A percentile compares a stretch with the other conserved stretches of the same genome.
These are phyloP conservation scores for Xestoiulus laeticollis DNA, from an alignment of 2,888 invertebrate species.

Conservation along the genomic window DNA sequence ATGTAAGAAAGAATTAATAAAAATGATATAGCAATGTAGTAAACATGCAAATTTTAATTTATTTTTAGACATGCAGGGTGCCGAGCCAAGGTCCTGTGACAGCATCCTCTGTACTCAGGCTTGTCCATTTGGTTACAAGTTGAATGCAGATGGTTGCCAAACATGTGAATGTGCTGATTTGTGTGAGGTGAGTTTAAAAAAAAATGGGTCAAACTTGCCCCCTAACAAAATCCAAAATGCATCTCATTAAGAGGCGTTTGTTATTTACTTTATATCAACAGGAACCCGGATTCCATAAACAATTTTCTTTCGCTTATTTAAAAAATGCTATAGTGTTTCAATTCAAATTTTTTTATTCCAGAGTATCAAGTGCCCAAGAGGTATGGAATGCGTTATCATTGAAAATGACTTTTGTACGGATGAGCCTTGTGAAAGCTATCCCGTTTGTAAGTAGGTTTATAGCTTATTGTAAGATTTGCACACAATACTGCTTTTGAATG, in stretches of 20 bases:
- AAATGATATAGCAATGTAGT: too few species aligned
- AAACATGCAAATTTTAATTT: not conserved
- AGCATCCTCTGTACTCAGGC: constrained; percentile 80
- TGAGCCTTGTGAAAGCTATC: constrained; percentile 75
- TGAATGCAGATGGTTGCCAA: constrained; percentile 76
- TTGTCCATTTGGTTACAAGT: constrained; percentile 85
- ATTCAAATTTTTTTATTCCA: constrained; percentile 46
- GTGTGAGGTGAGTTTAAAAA: constrained; percentile 69
- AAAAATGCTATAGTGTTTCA: not conserved
- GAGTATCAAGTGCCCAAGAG: constrained; percentile 69
- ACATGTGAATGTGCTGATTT: constrained; percentile 88
- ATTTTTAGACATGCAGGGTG: constrained; percentile 8
- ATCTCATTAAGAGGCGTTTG: not conserved
- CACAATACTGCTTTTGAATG: not conserved
- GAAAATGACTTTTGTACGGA: constrained; percentile 69
- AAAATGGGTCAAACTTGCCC: not conserved
- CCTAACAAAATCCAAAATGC: not conserved
- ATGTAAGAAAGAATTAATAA: too few species aligned
- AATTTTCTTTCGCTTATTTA: not conserved
- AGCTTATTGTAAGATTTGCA: not conserved
- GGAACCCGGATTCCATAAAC: not conserved
- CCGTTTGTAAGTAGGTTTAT: constrained; percentile 69
- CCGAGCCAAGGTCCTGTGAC: constrained; percentile 69
- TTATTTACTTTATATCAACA: not conserved
- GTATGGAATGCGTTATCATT: constrained; percentile 79